A percentile compares a stretch with the other conserved stretches of the same genome.
These are phyloP conservation scores for Lichenostomus cassidix DNA, from an alignment of 2,113 vertebrate genomes.

Conservation along the genomic window DNA sequence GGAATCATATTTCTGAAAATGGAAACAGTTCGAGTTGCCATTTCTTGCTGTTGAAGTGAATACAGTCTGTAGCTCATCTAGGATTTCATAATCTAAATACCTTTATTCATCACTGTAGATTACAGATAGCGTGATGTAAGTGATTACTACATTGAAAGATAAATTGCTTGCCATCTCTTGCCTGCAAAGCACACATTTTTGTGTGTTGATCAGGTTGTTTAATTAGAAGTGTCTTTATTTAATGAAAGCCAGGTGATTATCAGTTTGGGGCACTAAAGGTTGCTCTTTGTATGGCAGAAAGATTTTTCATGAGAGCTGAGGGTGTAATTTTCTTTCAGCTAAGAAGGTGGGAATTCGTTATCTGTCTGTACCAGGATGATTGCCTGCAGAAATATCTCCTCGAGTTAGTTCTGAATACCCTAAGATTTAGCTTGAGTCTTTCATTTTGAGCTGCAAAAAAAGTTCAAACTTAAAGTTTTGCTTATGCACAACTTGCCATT, in stretches of 20 bases:
- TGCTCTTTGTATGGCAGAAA: conserved; percentile 30
- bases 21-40: background rate
- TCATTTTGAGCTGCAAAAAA: conserved; percentile 13
- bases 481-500: background rate
- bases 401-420: background rate
- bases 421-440: conserved; percentile 44
- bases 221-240: conserved; percentile 48
- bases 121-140: background rate
- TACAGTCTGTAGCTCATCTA: background rate
- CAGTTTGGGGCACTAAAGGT: background rate
- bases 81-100: background rate
- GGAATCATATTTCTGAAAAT: background rate
- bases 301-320: conserved; percentile 35
- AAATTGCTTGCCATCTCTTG: conserved; percentile 1
- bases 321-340: conserved; percentile 45
- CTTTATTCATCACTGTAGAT: background rate
- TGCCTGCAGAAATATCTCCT: conserved; percentile 58
- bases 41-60: background rate
- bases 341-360: conserved; percentile 50
- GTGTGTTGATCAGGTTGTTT: conserved; percentile 14
- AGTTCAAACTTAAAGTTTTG: background rate
- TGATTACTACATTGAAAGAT: conserved; percentile 1
- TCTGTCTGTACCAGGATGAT: conserved; percentile 52
- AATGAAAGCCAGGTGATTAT: conserved; percentile 41
- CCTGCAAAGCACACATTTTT: background rate